Evolutionary conservation across 2,113 vertebrate species (phyloP), one percentile per base, ranked within the genome.

Genomic region (Petromus typicus): DNA sequence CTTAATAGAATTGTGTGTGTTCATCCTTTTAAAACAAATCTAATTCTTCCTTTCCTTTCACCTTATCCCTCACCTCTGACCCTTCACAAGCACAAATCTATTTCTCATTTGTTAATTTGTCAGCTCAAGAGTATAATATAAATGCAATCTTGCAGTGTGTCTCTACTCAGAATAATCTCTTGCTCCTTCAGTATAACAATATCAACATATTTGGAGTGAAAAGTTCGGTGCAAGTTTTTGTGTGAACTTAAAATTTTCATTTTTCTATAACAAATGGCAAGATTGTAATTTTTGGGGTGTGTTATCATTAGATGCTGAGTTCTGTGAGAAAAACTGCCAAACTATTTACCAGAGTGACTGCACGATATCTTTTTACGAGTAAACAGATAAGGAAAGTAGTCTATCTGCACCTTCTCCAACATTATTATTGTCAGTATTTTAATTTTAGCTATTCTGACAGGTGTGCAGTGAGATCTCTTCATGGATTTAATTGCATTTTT

Each of bases 401-500:
- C 54, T 64, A 57, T 25, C 4, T 32, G 27, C 3, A 63, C 54
- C 25, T 1, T 86, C 64, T 43, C 75, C 11, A 37, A 32, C 4
- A 76, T 63, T 76, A 45, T 14, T 81, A 13, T 5, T 75, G 14
- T 75, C 59, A 56, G 16, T 57, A 17, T 57, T 57, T 57, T 18
- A 18, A 57, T 57, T 57, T 64, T 73, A 32, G 54, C 51, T 85
- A 23, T 71, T 56, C 45, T 96, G 51, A 69, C 1, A 85, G 20
- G 22, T 25, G 7, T 66, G 22, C 56, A 66, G 12, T 73, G 18
- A 45, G n/a, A 76, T 3, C 16, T 88, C 12, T 75, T 67, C 57
- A 51, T 84, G 51, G 30, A 45, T 92, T 95, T 87, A 71, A n/a
- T 59, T 90, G 20, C 27, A 85, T 90, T 91, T 94, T 5, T 25